Percentiles rank a stretch among this genome's conserved stretches.
phyloP scores from a whole-genome alignment of 64 coral and sea anemone genomes.

The Dendrophyllia cribrosa region DNA sequence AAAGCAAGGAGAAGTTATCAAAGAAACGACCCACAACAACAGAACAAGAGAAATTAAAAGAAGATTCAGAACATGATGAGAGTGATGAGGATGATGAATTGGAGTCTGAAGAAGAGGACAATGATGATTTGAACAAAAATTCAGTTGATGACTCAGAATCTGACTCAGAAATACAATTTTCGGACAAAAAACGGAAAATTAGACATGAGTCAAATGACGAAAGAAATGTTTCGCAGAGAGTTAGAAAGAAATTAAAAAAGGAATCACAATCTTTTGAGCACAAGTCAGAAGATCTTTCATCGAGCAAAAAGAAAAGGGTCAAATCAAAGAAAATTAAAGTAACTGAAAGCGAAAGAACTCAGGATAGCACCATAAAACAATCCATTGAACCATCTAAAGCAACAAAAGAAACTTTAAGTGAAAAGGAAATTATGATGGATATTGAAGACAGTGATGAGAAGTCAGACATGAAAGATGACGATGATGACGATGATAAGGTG shows the following conservation, averaged over 20 bases:
- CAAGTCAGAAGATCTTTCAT: background rate
- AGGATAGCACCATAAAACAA: background rate
- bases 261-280: background rate
- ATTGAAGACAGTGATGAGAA: background rate
- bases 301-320: background rate
- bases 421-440: background rate
- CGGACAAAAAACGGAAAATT: conserved; percentile 12
- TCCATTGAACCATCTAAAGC: background rate
- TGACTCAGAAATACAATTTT: background rate
- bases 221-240: background rate
- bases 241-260: conserved; percentile 25
- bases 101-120: background rate
- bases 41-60: background rate
- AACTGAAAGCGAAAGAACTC: background rate
- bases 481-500: conserved; percentile 33
- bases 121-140: background rate
- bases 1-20: background rate
- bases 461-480: background rate
- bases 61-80: background rate
- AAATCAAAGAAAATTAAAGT: conserved; percentile 9
- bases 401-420: background rate
- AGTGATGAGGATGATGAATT: background rate
- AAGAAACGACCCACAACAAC: background rate
- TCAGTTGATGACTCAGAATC: background rate
- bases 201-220: background rate